Conservation (phyloP, 2,888 invertebrate genomes). For the Leptinotarsa peninsularis region DNA sequence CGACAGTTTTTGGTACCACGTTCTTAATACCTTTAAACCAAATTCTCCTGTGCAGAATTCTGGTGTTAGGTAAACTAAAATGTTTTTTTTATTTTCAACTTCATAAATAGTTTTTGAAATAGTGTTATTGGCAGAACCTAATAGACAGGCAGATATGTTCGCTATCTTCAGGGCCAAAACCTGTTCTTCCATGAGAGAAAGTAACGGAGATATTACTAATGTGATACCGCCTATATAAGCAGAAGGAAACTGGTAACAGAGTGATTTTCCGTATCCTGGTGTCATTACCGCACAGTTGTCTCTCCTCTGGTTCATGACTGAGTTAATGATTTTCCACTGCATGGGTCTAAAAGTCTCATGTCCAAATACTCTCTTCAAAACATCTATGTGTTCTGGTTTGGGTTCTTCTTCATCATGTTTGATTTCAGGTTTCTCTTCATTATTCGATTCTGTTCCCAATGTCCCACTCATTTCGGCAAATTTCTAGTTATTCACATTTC, state of each 20-base stretch:
- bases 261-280: conserved; percentile 77
- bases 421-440: background rate
- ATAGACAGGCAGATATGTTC: conserved; percentile 70
- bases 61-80: conserved; percentile 72
- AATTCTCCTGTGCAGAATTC: conserved; percentile 67
- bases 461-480: too few species aligned
- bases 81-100: conserved; percentile 65
- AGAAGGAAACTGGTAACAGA: conserved; percentile 78
- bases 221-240: conserved; percentile 69
- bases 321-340: conserved; percentile 72
- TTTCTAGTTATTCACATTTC: too few species aligned
- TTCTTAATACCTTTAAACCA: conserved; percentile 52
- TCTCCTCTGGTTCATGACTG: conserved; percentile 67
- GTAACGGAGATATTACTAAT: conserved; percentile 76
- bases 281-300: conserved; percentile 78
- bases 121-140: conserved; percentile 71
- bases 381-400: conserved; percentile 59
- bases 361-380: conserved; percentile 69
- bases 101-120: conserved; percentile 60
- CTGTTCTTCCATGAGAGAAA: conserved; percentile 81
- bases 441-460: too few species aligned
- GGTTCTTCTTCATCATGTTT: conserved; percentile 18
- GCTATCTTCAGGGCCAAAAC: conserved; percentile 70
- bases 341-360: conserved; percentile 69
- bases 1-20: conserved; percentile 62